Conservation (phyloP, 1,140 invertebrate species). For the Notospermus geniculatus region DNA sequence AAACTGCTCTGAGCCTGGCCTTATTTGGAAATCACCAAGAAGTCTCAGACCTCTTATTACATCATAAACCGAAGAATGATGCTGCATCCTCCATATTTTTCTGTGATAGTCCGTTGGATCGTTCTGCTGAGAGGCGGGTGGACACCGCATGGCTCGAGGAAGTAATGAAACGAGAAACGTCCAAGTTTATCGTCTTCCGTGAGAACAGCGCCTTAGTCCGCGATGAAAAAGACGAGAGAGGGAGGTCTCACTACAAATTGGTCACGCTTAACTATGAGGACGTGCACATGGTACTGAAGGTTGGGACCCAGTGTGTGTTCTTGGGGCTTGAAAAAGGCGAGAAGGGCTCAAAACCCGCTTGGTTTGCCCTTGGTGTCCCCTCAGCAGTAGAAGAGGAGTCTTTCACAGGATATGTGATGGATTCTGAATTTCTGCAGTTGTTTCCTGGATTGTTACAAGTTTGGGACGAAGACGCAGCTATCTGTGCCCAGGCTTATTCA, state of each 20-base stretch:
- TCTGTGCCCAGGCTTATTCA: slow-evolving; percentile 53
- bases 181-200: slow-evolving; percentile 43
- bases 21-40: slow-evolving; percentile 46
- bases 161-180: slow-evolving; percentile 28
- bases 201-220: slow-evolving; percentile 34
- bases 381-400: slow-evolving; percentile 20
- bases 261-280: slow-evolving; percentile 26
- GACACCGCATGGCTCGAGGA: slow-evolving; percentile 38
- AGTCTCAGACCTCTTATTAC: slow-evolving; percentile 26
- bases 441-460: slow-evolving; percentile 38
- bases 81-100: slow-evolving; percentile 43
- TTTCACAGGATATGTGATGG: slow-evolving; percentile 22
- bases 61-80: slow-evolving; percentile 27
- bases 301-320: slow-evolving; percentile 36
- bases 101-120: slow-evolving; percentile 37
- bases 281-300: slow-evolving; percentile 25
- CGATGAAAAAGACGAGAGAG: slow-evolving; percentile 8
- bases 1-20: slow-evolving; percentile 50
- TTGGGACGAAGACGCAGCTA: slow-evolving; percentile 38
- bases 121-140: slow-evolving; percentile 43
- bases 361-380: slow-evolving; percentile 48
- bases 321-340: slow-evolving; percentile 26
- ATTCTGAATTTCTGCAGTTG: slow-evolving; percentile 27
- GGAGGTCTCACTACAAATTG: neutral
- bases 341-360: slow-evolving; percentile 22